Evolutionary conservation across 2,113 vertebrate genomes (phyloP).

Genomic region (Rhombomys opimus): DNA sequence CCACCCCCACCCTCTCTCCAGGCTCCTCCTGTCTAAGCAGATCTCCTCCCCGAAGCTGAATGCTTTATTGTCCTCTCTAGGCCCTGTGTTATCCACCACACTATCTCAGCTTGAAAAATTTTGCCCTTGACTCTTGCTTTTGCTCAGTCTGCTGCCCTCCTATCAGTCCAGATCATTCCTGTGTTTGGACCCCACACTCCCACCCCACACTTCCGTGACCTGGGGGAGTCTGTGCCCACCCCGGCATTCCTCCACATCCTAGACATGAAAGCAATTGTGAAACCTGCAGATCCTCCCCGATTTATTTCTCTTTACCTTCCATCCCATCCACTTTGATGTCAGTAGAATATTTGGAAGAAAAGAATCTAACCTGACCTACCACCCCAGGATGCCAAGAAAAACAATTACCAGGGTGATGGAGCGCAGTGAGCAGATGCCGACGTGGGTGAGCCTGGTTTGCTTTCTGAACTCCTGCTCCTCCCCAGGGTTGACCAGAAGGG

Average conservation of each 20-base stretch:
- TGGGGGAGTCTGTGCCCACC: slow-evolving; percentile 37
- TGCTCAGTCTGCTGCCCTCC: slow-evolving; percentile 44
- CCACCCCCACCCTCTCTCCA: rapidly evolving
- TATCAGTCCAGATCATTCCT: slow-evolving; percentile 64
- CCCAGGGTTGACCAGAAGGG: not conserved
- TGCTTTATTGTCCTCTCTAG: slow-evolving; percentile 60
- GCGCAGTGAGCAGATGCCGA: not conserved
- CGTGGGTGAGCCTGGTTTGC: not conserved
- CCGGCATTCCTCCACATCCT: slow-evolving; percentile 68
- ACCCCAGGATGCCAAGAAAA: slow-evolving; percentile 74
- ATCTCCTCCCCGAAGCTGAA: not conserved
- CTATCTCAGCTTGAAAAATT: slow-evolving; percentile 73
- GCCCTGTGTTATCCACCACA: slow-evolving; percentile 15
- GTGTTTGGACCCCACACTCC: slow-evolving; percentile 56
- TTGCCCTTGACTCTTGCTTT: slow-evolving; percentile 67
- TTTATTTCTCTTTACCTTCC: slow-evolving; percentile 63
- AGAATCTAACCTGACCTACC: slow-evolving; percentile 57
- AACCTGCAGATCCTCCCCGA: slow-evolving; percentile 67
- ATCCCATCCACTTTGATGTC: slow-evolving; percentile 80
- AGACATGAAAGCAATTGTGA: slow-evolving; percentile 75
- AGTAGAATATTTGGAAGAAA: slow-evolving; percentile 57
- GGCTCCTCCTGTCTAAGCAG: not conserved
- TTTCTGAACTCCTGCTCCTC: not conserved
- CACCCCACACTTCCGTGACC: slow-evolving; percentile 57
- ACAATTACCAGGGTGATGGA: not conserved